Percentiles rank a stretch among this genome's conserved stretches.
phyloP scores from a whole-genome alignment of 2,888 invertebrate genomes.

The Apamea anceps region DNA sequence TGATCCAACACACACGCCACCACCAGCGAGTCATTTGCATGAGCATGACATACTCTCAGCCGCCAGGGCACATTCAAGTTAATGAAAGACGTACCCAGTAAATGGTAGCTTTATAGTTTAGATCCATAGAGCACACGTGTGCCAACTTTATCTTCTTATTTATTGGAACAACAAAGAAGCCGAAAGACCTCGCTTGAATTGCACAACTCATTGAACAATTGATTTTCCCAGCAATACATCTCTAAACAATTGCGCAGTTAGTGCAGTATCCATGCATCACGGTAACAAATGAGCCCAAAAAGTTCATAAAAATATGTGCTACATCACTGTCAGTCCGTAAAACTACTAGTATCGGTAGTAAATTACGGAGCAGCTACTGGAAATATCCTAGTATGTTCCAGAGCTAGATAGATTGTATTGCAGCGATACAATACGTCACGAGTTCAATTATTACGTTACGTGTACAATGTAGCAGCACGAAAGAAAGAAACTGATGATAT shows the following conservation, averaged over 20 bases:
- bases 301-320: conserved; percentile 53
- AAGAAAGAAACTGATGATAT: neutral
- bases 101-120: neutral
- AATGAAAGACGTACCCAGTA: neutral
- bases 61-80: neutral
- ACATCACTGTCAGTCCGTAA: conserved; percentile 36
- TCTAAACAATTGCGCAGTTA: conserved; percentile 27
- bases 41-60: neutral
- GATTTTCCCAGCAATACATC: conserved; percentile 9
- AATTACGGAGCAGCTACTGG: conserved; percentile 1
- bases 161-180: neutral
- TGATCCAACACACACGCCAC: neutral
- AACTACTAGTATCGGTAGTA: conserved; percentile 17
- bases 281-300: conserved; percentile 50
- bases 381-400: conserved; percentile 29
- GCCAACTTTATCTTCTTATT: neutral
- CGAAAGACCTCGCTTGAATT: neutral
- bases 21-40: neutral
- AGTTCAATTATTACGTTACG: conserved; percentile 22
- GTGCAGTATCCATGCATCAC: conserved; percentile 41
- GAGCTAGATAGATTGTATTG: conserved; percentile 20
- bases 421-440: conserved; percentile 9
- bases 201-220: conserved; percentile 20
- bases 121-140: neutral
- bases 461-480: neutral